Conservation (phyloP, 37 sponge, comb jelly and placozoan genomes). For the Halichondria panicea region DNA sequence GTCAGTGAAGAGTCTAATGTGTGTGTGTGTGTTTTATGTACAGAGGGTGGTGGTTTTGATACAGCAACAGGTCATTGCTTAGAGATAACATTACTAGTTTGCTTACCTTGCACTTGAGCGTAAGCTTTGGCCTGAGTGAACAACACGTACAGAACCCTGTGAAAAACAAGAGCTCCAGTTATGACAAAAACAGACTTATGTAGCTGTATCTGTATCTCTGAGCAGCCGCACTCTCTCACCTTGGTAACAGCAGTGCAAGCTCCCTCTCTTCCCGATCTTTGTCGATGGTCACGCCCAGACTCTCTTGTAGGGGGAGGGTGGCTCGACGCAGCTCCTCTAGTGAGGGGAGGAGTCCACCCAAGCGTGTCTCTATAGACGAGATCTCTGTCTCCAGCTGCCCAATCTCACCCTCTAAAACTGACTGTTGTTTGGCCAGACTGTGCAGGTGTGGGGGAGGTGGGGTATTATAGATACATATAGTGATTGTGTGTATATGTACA, state of each 20-base stretch:
- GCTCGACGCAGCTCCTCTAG: slow-evolving; percentile 57
- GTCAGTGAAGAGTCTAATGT: slow-evolving; percentile 20
- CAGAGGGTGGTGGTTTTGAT: too few relatives aligned
- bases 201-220: not conserved
- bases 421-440: slow-evolving; percentile 48
- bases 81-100: not conserved
- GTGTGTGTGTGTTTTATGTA: not conserved
- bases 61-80: not conserved
- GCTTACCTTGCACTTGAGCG: slow-evolving; percentile 55
- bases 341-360: slow-evolving; percentile 53
- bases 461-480: not conserved
- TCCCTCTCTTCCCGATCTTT: slow-evolving; percentile 50
- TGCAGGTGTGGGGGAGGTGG: not conserved
- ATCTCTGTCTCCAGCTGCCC: slow-evolving; percentile 28
- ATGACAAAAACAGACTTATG: not conserved
- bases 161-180: not conserved
- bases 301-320: slow-evolving; percentile 74
- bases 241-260: slow-evolving; percentile 49
- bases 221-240: slow-evolving; percentile 33
- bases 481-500: not conserved
- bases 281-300: slow-evolving; percentile 55
- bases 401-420: slow-evolving; percentile 25
- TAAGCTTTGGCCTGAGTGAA: slow-evolving; percentile 75
- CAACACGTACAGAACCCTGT: slow-evolving; percentile 76
- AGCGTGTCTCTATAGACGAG: slow-evolving; percentile 20